Conservation (phyloP, 1,140 invertebrate species). For the Pygmarrhopalites habei region DNA sequence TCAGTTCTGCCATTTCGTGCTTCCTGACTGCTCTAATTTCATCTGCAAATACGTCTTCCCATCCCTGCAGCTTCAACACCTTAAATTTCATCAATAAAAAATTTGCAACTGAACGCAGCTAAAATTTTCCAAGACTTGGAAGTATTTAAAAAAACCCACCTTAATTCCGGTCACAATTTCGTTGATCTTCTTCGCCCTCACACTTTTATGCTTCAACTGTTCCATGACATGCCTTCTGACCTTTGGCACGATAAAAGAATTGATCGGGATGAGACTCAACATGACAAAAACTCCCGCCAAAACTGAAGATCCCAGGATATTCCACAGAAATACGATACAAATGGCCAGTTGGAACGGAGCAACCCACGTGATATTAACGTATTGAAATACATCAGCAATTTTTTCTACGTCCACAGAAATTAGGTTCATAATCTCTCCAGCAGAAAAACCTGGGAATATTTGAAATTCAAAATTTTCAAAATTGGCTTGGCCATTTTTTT, state of each 20-base stretch:
- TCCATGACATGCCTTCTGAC: conserved; percentile 44
- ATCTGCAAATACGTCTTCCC: conserved; percentile 41
- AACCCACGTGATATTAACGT: conserved; percentile 56
- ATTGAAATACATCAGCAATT: conserved; percentile 47
- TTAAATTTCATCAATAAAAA: conserved; percentile 4
- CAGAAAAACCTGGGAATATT: no score
- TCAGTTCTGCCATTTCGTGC: conserved; percentile 42
- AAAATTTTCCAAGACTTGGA: neutral
- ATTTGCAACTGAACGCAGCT: neutral
- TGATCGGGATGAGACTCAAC: conserved; percentile 49
- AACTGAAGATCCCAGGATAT: conserved; percentile 51
- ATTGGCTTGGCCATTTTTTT: no score
- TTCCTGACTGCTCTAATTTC: conserved; percentile 39
- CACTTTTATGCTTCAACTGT: conserved; percentile 45
- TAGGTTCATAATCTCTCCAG: conserved; percentile 75
- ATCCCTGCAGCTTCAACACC: conserved; percentile 41
- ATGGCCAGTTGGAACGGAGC: conserved; percentile 53
- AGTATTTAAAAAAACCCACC: conserved; percentile 25
- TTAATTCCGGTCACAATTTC: conserved; percentile 33
- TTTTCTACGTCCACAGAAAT: conserved; percentile 55
- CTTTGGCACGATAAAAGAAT: conserved; percentile 48
- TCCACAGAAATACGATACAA: conserved; percentile 9
- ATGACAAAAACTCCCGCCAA: conserved; percentile 53
- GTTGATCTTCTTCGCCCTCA: conserved; percentile 49
- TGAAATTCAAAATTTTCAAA: conserved; percentile 50